Base-by-base conservation (phyloP, 2,113 vertebrate species). In the Miniopterus natalensis region DNA sequence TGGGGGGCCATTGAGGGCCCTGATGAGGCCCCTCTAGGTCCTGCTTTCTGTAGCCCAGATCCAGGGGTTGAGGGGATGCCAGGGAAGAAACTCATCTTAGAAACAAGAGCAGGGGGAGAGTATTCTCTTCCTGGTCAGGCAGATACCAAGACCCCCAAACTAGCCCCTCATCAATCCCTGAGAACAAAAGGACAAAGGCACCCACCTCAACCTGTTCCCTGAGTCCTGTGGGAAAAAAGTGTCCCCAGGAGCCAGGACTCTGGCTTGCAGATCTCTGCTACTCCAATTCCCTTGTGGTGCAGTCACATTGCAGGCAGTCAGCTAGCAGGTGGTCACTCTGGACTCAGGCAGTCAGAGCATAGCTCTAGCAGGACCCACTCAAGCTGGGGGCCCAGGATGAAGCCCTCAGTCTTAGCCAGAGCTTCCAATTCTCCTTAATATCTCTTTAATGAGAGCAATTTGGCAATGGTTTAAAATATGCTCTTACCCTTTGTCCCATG, bases 401-500 rank as follows among this genome's bases (percentile, higher is more conserved):
- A 29, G n/a, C 29, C 36, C 89, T 59, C 61, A 2, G 29, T 23
- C 70, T 84, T 11, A 25, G 70, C 90, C 53, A 17, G 61, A 79
- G 57, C 79, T 63, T 84, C 71, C 45, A 17, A 23, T 47, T 78
- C 94, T 63, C 79, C 27, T 73, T 96, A 94, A 84, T 91, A 31
- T 83, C 73, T 81, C 87, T 95, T 90, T 94, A 96, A 97, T 96
- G 94, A 97, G 94, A 89, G 81, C 91, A 97, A 63, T 97, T 97
- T 97, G 97, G 97, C 96, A 96, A 70, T 11, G 10, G 59, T 2
- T 5, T 71, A 73, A 96, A 96, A 83, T 80, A 75, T 21, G 92
- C 95, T 74, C 49, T 96, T 92, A 92, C 77, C 97, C 97, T 97
- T 96, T 97, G 97, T 92, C 95, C 95, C 78, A 95, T 85, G 97